Conservation (phyloP, 2,797 vertebrate species). For the Stomatorhinus walkeri region DNA sequence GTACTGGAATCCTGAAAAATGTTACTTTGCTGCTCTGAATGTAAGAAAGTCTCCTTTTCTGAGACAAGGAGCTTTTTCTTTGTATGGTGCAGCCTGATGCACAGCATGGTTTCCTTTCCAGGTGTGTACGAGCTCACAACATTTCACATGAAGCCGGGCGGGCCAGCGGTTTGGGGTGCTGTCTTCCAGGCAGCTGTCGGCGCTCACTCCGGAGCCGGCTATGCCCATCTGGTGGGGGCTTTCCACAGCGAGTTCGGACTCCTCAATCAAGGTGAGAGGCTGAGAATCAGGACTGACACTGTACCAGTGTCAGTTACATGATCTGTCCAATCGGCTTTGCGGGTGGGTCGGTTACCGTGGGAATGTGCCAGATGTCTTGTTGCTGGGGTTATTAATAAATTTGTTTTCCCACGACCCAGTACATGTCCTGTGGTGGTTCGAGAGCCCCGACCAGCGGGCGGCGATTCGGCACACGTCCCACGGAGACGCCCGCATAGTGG, state of each 20-base stretch:
- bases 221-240: conserved; percentile 69
- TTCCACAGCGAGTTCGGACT: conserved; percentile 80
- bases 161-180: conserved; percentile 74
- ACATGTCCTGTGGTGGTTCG: conserved; percentile 79
- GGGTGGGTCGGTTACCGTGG: background rate
- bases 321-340: background rate
- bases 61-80: background rate
- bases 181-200: conserved; percentile 64
- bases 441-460: conserved; percentile 70
- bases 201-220: conserved; percentile 66
- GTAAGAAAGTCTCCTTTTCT: background rate
- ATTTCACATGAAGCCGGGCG: conserved; percentile 84
- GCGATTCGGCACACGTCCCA: conserved; percentile 68
- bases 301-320: background rate
- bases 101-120: conserved; percentile 36
- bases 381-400: background rate
- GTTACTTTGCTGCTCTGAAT: background rate
- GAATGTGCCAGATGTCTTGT: background rate
- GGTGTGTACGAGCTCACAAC: conserved; percentile 79
- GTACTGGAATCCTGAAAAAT: background rate
- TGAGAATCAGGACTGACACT: background rate
- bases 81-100: background rate
- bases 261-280: conserved; percentile 70
- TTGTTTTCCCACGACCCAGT: conserved; percentile 53
- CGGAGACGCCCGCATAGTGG: conserved; percentile 75